Percentiles rank a stretch among this genome's conserved stretches.
Evolutionary conservation across 2,888 invertebrate species (phyloP).

Genomic region (Caenorhabditis angaria): DNA sequence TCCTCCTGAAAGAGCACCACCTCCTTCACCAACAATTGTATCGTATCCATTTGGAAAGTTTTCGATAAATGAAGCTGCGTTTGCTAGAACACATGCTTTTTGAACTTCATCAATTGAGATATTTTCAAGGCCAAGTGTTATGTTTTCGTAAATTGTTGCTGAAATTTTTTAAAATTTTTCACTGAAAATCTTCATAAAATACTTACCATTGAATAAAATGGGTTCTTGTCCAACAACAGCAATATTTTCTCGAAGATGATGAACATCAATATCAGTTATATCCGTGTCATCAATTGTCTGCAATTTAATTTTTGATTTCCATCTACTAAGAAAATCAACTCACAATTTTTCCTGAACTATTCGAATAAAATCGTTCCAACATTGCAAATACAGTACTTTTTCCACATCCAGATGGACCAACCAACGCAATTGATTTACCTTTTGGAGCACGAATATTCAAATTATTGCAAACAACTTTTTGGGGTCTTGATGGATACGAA

Average conservation of each 20-base stretch:
- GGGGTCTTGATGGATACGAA: slow-evolving; percentile 84
- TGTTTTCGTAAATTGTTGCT: slow-evolving; percentile 50
- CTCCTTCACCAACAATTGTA: slow-evolving; percentile 35
- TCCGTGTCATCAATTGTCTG: slow-evolving; percentile 47
- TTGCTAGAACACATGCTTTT: slow-evolving; percentile 47
- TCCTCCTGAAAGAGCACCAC: slow-evolving; percentile 32
- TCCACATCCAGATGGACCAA: slow-evolving; percentile 74
- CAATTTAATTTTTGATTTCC: neutral
- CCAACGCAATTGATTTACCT: slow-evolving; percentile 70
- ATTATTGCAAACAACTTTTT: slow-evolving; percentile 80
- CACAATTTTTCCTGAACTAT: slow-evolving; percentile 70
- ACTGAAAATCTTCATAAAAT: neutral
- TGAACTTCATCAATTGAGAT: slow-evolving; percentile 42
- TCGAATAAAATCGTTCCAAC: slow-evolving; percentile 73
- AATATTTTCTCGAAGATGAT: slow-evolving; percentile 54
- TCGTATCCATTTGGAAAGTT: slow-evolving; percentile 46
- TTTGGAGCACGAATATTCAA: slow-evolving; percentile 63
- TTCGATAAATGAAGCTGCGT: slow-evolving; percentile 54
- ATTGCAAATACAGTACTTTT: slow-evolving; percentile 73
- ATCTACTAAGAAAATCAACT: neutral
- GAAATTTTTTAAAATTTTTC: neutral
- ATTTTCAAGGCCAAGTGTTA: slow-evolving; percentile 44
- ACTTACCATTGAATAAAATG: slow-evolving; percentile 44
- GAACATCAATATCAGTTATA: slow-evolving; percentile 37
- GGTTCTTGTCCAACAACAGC: slow-evolving; percentile 63